A percentile compares a stretch with the other conserved stretches of the same genome.
These are phyloP conservation scores for crab-eating macaque (Macaca fascicularis) DNA, from an alignment of 2,113 vertebrate genomes.

Conservation along the genomic window T2T-MFA8v1.1 NC_088375.1:72442501-72443000, in stretches of 20 bases:
- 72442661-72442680: not conserved
- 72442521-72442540: not conserved
- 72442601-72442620: not conserved
- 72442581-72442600: not conserved
- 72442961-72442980: constrained; percentile 33
- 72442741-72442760: not conserved
- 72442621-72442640: not conserved
- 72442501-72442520: not conserved
- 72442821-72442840: not conserved
- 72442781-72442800: not conserved
- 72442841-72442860: constrained; percentile 5
- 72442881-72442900: not conserved
- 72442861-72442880: not conserved
- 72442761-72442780: constrained; percentile 15
- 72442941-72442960: constrained; percentile 24
- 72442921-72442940: not conserved
- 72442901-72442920: not conserved
- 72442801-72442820: not conserved
- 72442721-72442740: not conserved
- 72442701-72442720: not conserved
- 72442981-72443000: constrained; percentile 45
- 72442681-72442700: not conserved
- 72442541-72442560: not conserved
- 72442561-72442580: not conserved
- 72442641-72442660: not conserved